These are phyloP conservation scores for Myrmecophaga tridactyla DNA, from an alignment of 2,113 vertebrate species.

Conservation along the genomic window DNA sequence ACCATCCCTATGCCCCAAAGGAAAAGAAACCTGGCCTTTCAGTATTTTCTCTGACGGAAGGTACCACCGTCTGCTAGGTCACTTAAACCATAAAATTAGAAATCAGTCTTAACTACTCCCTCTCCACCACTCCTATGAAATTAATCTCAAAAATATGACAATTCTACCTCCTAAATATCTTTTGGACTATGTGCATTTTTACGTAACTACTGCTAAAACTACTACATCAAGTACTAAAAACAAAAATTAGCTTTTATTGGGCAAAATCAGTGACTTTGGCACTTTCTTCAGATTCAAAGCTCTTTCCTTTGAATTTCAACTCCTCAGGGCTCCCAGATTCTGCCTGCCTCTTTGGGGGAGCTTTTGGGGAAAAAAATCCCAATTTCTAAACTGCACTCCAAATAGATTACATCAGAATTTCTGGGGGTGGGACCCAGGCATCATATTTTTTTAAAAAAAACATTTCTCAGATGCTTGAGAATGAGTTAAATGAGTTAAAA, in stretches of 20 bases:
- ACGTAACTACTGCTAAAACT: neutral
- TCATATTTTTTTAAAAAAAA: neutral
- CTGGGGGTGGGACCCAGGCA: neutral
- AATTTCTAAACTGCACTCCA: neutral
- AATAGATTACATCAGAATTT: slow-evolving; percentile 8
- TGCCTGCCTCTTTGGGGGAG: neutral
- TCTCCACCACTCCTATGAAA: neutral
- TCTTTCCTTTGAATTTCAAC: neutral
- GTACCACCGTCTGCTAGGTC: too few relatives aligned
- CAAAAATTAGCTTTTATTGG: neutral
- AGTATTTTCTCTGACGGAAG: too few relatives aligned
- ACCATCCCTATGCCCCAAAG: neutral
- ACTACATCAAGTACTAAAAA: neutral
- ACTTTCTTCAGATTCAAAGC: neutral
- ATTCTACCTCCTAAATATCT: neutral
- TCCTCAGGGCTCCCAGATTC: neutral
- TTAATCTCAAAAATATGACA: neutral
- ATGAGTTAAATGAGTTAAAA: neutral
- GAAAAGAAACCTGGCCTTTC: neutral
- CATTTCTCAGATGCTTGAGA: neutral
- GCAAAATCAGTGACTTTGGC: neutral
- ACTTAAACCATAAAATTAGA: neutral
- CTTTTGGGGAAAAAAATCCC: neutral
- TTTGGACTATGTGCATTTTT: neutral
- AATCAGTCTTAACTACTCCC: neutral